These are phyloP conservation scores for Nomada fabriciana DNA, from an alignment of 2,888 invertebrate genomes.

Conservation along the genomic window DNA sequence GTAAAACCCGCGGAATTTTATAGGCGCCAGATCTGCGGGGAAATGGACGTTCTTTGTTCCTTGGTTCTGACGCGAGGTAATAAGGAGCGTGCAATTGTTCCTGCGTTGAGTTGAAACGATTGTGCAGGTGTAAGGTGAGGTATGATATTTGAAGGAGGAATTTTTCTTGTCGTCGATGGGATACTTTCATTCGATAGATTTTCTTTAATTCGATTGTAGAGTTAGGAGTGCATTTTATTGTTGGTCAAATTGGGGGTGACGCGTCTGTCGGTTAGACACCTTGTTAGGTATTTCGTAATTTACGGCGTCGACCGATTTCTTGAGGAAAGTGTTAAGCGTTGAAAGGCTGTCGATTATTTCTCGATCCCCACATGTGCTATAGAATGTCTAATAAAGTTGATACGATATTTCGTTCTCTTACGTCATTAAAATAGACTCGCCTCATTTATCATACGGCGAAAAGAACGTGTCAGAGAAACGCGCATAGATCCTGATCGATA, in stretches of 20 bases:
- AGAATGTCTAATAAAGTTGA: background rate
- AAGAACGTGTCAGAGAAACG: too few relatives aligned
- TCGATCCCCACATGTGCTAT: background rate
- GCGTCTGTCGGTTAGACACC: background rate
- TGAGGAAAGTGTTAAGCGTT: background rate
- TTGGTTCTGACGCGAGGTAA: slow-evolving; percentile 1
- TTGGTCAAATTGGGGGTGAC: background rate
- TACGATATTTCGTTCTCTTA: background rate
- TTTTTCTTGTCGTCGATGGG: too few relatives aligned
- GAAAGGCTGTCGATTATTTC: background rate
- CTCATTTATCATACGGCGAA: too few relatives aligned
- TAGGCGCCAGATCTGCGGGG: slow-evolving; percentile 21
- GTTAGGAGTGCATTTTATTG: background rate
- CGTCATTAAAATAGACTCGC: too few relatives aligned
- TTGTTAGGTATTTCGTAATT: slow-evolving; percentile 14
- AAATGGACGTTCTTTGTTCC: background rate
- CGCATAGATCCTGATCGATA: too few relatives aligned
- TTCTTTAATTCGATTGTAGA: too few relatives aligned
- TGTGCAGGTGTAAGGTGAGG: too few relatives aligned
- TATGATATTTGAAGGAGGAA: too few relatives aligned
- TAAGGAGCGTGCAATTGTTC: background rate
- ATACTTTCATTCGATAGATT: too few relatives aligned
- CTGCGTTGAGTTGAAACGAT: background rate
- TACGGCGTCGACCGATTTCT: background rate
- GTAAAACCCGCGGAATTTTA: background rate